Evolutionary conservation across 2,797 vertebrate genomes (phyloP).

Genomic region (Peromyscus aztecus): DNA sequence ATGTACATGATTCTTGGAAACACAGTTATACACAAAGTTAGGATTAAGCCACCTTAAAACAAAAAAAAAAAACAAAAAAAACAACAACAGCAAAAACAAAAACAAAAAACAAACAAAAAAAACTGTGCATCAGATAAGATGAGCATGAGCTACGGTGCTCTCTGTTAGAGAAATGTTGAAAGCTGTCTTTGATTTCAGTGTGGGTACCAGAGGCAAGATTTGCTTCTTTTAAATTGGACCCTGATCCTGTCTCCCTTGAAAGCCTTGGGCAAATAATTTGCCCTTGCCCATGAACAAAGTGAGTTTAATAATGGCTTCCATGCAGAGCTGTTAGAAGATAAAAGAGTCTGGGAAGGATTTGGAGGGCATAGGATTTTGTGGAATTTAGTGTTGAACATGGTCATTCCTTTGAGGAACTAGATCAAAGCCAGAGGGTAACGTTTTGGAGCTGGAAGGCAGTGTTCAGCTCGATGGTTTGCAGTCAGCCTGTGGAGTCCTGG

Average conservation of each 20-base stretch:
- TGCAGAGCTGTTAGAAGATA: not conserved
- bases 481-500: not conserved
- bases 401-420: constrained; percentile 18
- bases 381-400: not conserved
- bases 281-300: not conserved
- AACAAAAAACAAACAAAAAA: too few relatives aligned
- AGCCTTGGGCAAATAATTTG: constrained; percentile 25
- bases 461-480: not conserved
- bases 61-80: not conserved
- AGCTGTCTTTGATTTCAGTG: not conserved
- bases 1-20: constrained; percentile 9
- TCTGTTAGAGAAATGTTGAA: constrained; percentile 2
- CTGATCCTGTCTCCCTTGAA: not conserved
- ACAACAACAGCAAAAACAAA: too few relatives aligned
- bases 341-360: not conserved
- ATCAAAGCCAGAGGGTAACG: not conserved
- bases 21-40: not conserved
- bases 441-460: not conserved
- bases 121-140: not conserved
- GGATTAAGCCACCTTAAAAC: constrained; percentile 37
- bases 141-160: not conserved
- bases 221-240: constrained; percentile 5
- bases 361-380: not conserved
- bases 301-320: constrained; percentile 42
- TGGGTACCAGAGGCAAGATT: not conserved